These are phyloP conservation scores for Serrognathus titanus DNA, from an alignment of 2,888 invertebrate species.

Conservation along the genomic window DNA sequence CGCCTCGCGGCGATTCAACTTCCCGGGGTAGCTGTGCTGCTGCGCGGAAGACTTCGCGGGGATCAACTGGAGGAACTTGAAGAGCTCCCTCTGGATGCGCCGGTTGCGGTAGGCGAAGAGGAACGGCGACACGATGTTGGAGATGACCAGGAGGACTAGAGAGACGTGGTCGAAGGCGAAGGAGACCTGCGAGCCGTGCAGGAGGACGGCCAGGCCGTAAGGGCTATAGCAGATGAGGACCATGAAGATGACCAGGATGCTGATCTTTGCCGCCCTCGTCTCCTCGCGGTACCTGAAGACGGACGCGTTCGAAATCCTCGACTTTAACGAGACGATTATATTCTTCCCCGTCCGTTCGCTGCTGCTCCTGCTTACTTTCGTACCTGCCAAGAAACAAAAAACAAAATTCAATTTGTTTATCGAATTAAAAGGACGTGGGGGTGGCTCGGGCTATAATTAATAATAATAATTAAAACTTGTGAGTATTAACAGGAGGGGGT, in stretches of 20 bases:
- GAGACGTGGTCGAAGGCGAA: slow-evolving; percentile 52
- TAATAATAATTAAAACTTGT: too few relatives aligned
- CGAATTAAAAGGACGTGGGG: too few relatives aligned
- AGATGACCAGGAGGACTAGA: slow-evolving; percentile 58
- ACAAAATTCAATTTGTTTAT: too few relatives aligned
- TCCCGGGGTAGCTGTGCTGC: background rate
- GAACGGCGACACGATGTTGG: slow-evolving; percentile 67
- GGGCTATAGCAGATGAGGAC: slow-evolving; percentile 55
- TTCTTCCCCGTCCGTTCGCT: slow-evolving; percentile 40
- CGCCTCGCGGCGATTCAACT: slow-evolving; percentile 5
- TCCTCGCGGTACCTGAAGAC: slow-evolving; percentile 84
- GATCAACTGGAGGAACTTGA: slow-evolving; percentile 49
- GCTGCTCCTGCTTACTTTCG: slow-evolving; percentile 2
- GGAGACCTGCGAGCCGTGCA: slow-evolving; percentile 16
- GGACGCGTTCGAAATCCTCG: slow-evolving; percentile 80
- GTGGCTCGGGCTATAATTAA: too few relatives aligned
- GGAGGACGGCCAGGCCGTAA: slow-evolving; percentile 42
- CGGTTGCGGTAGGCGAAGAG: slow-evolving; percentile 74
- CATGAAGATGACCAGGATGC: slow-evolving; percentile 73
- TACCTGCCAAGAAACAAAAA: too few relatives aligned
- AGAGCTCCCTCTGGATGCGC: slow-evolving; percentile 58
- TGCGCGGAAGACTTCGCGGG: slow-evolving; percentile 3
- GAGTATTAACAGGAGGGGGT: too few relatives aligned
- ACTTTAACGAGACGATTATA: slow-evolving; percentile 70
- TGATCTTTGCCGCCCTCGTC: slow-evolving; percentile 83